Conservation (phyloP, 2,797 vertebrate genomes). For the Syngnathus rostellatus region DNA sequence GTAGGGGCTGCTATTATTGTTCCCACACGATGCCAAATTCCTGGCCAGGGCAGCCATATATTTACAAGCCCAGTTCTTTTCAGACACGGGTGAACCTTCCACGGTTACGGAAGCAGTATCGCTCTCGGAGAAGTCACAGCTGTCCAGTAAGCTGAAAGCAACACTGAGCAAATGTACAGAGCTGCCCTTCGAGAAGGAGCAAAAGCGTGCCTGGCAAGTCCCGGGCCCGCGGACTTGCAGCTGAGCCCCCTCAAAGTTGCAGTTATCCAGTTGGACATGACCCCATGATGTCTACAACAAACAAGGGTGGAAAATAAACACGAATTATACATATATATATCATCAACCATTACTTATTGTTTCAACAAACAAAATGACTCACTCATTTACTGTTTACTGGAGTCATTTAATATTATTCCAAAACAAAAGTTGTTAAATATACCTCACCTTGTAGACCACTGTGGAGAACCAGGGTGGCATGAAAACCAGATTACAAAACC, state of each 20-base stretch:
- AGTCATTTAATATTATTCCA: too few relatives aligned
- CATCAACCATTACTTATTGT: neutral
- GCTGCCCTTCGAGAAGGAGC: slow-evolving; percentile 84
- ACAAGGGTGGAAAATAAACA: slow-evolving; percentile 6
- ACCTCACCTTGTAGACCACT: slow-evolving; percentile 81
- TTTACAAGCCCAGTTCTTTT: slow-evolving; percentile 88
- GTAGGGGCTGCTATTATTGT: neutral
- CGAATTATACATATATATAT: neutral
- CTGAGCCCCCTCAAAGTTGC: slow-evolving; percentile 85
- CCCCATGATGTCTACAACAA: slow-evolving; percentile 77
- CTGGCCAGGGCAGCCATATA: slow-evolving; percentile 75
- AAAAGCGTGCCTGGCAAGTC: slow-evolving; percentile 87
- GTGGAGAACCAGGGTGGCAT: slow-evolving; percentile 89
- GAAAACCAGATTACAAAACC: slow-evolving; percentile 82
- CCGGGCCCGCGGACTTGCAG: slow-evolving; percentile 81
- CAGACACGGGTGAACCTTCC: slow-evolving; percentile 78
- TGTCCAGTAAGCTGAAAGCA: slow-evolving; percentile 80
- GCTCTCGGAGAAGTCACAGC: slow-evolving; percentile 85
- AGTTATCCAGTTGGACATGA: slow-evolving; percentile 86
- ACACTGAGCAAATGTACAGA: slow-evolving; percentile 77
- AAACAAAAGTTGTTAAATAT: too few relatives aligned
- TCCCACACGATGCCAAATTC: slow-evolving; percentile 54
- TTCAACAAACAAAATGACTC: neutral
- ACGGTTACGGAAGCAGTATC: slow-evolving; percentile 82
- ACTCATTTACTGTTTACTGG: neutral